These are phyloP conservation scores for Parasteatoda lunata DNA, from an alignment of 2,888 invertebrate species.

Conservation along the genomic window DNA sequence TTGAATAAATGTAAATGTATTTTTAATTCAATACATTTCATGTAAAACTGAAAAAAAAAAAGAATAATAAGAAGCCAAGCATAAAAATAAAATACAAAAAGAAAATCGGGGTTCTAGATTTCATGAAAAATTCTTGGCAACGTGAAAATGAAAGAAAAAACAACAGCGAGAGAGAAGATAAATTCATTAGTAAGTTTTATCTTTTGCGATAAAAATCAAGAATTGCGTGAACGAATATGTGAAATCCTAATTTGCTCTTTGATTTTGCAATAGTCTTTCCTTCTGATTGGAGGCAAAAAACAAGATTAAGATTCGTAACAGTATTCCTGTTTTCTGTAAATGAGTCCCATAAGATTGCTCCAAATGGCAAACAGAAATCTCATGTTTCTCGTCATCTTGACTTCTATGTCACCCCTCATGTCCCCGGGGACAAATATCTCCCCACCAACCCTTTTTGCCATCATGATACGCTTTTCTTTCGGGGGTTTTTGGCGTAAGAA, in stretches of 20 bases:
- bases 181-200: no score
- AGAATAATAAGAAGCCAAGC: no score
- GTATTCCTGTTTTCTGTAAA: neutral
- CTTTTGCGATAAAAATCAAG: no score
- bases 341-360: neutral
- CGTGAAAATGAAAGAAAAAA: no score
- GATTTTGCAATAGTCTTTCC: neutral
- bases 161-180: no score
- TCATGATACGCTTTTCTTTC: neutral
- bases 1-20: no score
- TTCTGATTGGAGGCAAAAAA: neutral
- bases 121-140: no score
- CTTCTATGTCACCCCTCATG: conserved; percentile 27
- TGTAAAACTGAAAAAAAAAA: no score
- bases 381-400: conserved; percentile 6
- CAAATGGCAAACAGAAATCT: conserved; percentile 18
- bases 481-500: neutral
- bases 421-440: conserved; percentile 31
- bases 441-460: neutral
- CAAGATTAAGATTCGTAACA: neutral
- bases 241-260: neutral
- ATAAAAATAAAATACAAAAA: no score
- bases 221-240: no score
- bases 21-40: no score
- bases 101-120: no score